Evolutionary conservation across 2,113 vertebrate species (phyloP).

Genomic region (Strix aluco): DNA sequence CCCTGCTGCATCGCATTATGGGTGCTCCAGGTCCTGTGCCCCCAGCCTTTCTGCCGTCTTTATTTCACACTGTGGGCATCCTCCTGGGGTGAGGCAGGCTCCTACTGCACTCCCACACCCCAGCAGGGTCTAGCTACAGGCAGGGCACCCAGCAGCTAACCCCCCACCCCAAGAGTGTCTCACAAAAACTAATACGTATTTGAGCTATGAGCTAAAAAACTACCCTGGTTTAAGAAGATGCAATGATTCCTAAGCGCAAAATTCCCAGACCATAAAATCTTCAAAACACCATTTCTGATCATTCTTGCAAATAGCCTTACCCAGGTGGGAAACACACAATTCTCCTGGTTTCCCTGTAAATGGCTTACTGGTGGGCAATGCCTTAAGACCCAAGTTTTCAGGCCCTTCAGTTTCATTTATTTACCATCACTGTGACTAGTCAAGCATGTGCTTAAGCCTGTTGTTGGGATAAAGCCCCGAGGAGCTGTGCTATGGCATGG

Average conservation of each 20-base stretch:
- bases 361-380: not conserved
- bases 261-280: not conserved
- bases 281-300: not conserved
- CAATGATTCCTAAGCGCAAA: not conserved
- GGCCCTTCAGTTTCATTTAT: not conserved
- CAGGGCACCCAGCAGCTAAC: not conserved
- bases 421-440: not conserved
- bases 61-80: not conserved
- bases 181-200: not conserved
- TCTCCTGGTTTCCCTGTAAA: not conserved
- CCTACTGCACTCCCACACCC: not conserved
- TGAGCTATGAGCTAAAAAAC: not conserved
- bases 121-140: not conserved
- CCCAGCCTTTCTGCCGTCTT: not conserved
- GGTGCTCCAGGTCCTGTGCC: not conserved
- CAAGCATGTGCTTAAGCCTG: not conserved
- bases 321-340: not conserved
- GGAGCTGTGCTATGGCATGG: not conserved
- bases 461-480: not conserved
- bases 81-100: not conserved
- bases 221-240: not conserved
- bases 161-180: not conserved
- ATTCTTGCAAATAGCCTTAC: not conserved
- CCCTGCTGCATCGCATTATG: not conserved
- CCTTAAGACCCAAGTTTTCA: not conserved